Base-by-base conservation (phyloP, 2,888 invertebrate species). In the Eupithecia centaureata region DNA sequence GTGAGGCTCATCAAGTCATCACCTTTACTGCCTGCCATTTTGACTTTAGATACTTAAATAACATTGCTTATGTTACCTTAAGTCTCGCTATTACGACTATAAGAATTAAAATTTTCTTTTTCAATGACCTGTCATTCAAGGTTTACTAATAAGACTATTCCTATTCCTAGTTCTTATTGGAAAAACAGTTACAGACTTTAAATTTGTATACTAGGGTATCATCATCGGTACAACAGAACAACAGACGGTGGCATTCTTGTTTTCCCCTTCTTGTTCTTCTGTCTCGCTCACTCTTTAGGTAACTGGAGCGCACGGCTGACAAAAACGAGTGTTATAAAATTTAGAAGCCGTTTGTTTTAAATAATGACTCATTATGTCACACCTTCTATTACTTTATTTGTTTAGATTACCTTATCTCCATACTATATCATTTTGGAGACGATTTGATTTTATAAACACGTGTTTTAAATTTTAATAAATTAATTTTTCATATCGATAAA, bases 1-100 rank as follows among this genome's bases (percentile, higher is more conserved):
- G 84, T 54, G 30, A 30, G 57, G 57, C 32, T 57, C 78, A 76
- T 78, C 71, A 73, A 73, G 74, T 75, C 54, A 56, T 57, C 57
- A 57, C 57, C 57, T 32, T 56, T 77, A 76, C 67, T 67, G 69
- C 71, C 61, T 67, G 67, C 71, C 68, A 70, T 67, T 71, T 74
- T 70, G 67, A 68, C 67, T 69, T 57, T 64, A 54, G 62, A 10
- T 28, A 57, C 32, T 32, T 22, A 56, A 56, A 28, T 32, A 28
- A 56, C 18, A 10, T 57, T 56, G 30, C 30, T 32, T 30, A 18
- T 32, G 8, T 8, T 28, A 42, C 0, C 25, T 52, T 27, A 10
- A 22, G 18, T 52, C 5, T 25, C 27, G 51, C 27, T 51, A 22
- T 51, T 51, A 25, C 5, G 12, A 27, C 27, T 38, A 8, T 8